Evolutionary conservation across 2,113 vertebrate genomes (phyloP).

Genomic region (Malurus cyaneus): DNA sequence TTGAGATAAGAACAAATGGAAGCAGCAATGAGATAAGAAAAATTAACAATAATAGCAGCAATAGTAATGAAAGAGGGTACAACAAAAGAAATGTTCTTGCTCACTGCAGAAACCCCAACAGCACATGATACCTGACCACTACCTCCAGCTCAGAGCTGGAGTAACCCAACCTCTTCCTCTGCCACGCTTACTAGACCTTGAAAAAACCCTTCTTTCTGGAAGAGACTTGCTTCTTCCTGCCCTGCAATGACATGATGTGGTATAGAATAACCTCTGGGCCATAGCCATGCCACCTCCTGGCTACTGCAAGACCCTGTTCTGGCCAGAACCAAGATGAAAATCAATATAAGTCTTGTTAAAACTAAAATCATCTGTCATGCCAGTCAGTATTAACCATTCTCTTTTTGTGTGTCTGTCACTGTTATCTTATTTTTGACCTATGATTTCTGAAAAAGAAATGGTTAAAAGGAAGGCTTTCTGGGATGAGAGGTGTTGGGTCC

Average conservation of each 20-base stretch:
- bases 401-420: background rate
- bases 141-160: fast-evolving
- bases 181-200: background rate
- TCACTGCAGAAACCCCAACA: background rate
- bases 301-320: background rate
- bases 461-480: background rate
- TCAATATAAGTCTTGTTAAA: background rate
- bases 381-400: background rate
- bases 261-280: background rate
- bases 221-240: background rate
- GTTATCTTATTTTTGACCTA: background rate
- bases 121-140: background rate
- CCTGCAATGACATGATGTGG: fast-evolving
- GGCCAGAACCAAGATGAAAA: background rate
- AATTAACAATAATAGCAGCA: background rate
- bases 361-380: background rate
- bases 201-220: background rate
- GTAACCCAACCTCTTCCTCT: background rate
- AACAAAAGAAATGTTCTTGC: background rate
- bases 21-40: background rate
- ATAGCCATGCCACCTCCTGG: background rate
- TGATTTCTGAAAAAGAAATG: background rate
- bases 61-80: background rate
- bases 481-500: background rate
- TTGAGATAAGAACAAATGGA: background rate